These are phyloP conservation scores for Paramormyrops hopkinsi DNA, from an alignment of 2,797 vertebrate genomes.

Conservation along the genomic window DNA sequence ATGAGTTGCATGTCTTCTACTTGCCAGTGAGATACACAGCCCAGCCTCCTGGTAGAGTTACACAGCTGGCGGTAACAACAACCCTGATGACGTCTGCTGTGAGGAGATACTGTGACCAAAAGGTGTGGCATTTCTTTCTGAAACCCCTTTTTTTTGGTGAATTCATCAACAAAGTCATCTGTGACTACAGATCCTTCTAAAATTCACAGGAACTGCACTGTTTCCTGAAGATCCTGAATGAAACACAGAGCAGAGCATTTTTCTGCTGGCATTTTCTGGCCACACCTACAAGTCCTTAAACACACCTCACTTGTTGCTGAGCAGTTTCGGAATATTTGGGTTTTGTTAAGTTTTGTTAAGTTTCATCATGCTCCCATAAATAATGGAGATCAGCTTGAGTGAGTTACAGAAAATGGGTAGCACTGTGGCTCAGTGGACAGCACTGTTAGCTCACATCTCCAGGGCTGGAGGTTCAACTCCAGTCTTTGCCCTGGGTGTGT, in stretches of 20 bases:
- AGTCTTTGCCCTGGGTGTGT: background rate
- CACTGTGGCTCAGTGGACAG: background rate
- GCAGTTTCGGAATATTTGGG: background rate
- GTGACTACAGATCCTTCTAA: background rate
- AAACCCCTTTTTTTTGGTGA: background rate
- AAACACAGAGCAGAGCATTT: background rate
- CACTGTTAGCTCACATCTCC: background rate
- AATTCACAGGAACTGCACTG: background rate
- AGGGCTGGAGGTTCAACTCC: background rate
- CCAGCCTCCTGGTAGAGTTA: background rate
- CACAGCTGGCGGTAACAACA: background rate
- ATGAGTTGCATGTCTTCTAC: background rate
- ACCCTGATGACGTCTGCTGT: background rate
- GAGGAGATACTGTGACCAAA: background rate
- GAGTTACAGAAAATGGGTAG: background rate
- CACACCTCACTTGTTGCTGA: background rate
- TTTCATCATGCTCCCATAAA: background rate
- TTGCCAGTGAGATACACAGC: background rate
- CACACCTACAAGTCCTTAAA: background rate
- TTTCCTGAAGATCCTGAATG: background rate
- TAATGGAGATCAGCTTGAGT: background rate
- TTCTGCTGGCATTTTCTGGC: background rate
- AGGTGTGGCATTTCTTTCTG: background rate
- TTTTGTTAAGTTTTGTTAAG: background rate
- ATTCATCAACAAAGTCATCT: background rate